Conservation (phyloP, 2,797 vertebrate species). For the Danio albolineatus region DNA sequence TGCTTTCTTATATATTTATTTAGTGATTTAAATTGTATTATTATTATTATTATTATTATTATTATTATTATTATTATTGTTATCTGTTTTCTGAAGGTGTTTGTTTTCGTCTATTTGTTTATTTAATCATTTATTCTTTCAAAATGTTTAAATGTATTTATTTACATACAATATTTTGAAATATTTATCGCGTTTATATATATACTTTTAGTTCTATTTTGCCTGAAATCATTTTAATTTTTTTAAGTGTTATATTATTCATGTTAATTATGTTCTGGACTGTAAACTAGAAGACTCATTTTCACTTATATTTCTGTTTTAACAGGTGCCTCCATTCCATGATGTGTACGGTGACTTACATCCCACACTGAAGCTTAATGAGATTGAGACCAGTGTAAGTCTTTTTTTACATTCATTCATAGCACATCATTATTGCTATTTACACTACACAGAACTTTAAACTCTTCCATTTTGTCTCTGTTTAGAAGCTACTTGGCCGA, state of each 20-base stretch:
- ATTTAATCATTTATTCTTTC: background rate
- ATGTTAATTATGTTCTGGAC: background rate
- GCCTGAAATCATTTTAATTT: background rate
- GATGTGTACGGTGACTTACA: constrained; percentile 89
- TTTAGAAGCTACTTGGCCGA: constrained; percentile 92
- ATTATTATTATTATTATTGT: background rate
- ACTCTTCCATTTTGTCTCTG: background rate
- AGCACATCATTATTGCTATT: no score
- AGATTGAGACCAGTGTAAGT: constrained; percentile 96
- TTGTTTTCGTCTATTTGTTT: no score
- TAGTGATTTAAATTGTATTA: background rate
- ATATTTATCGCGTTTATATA: background rate
- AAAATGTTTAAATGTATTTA: background rate
- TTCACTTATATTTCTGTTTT: background rate
- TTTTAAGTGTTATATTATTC: no score
- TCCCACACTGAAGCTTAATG: constrained; percentile 90
- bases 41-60: background rate
- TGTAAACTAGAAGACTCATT: background rate
- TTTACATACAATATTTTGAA: background rate
- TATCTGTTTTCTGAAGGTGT: background rate
- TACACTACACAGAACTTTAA: constrained; percentile 28
- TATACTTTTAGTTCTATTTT: background rate
- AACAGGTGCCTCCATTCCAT: constrained; percentile 88
- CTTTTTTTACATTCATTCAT: background rate
- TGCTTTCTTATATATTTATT: background rate